Percentiles rank a stretch among this genome's conserved stretches.
Evolutionary conservation across 2,113 vertebrate species (phyloP).

Genomic region (Notothenia coriiceps): DNA sequence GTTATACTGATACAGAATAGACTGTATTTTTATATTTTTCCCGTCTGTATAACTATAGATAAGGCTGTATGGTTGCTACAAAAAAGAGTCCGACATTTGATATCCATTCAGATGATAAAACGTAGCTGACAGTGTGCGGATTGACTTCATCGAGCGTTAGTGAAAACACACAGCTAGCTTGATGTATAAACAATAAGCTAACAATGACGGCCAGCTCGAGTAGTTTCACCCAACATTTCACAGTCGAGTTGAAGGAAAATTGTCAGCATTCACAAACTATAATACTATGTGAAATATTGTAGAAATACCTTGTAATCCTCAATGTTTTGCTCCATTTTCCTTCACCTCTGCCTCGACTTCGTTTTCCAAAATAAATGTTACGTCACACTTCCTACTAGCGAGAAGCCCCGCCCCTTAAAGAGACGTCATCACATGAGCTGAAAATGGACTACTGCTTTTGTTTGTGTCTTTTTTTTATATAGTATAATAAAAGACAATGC

Average conservation of each 20-base stretch:
- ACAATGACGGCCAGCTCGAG: neutral
- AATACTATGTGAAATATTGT: rapidly evolving
- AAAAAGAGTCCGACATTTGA: neutral
- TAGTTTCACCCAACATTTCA: neutral
- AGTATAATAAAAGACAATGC: neutral
- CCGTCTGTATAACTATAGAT: neutral
- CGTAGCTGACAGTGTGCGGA: neutral
- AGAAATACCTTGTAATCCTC: constrained; percentile 77
- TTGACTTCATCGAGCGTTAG: neutral
- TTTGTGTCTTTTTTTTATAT: neutral
- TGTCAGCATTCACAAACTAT: neutral
- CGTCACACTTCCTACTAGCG: constrained; percentile 63
- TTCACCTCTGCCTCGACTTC: constrained; percentile 13
- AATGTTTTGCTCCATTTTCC: constrained; percentile 74
- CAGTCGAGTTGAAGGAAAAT: rapidly evolving
- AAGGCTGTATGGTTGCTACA: neutral
- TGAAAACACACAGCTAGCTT: constrained; percentile 24
- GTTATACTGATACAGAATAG: neutral
- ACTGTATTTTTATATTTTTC: neutral
- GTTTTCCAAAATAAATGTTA: constrained; percentile 76
- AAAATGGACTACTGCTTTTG: constrained; percentile 14
- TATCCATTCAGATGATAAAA: neutral
- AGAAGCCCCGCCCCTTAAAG: neutral
- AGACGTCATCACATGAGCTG: neutral
- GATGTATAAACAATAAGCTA: neutral